Base-by-base conservation (phyloP, 2,113 vertebrate species). In the Heterochromis multidens region DNA sequence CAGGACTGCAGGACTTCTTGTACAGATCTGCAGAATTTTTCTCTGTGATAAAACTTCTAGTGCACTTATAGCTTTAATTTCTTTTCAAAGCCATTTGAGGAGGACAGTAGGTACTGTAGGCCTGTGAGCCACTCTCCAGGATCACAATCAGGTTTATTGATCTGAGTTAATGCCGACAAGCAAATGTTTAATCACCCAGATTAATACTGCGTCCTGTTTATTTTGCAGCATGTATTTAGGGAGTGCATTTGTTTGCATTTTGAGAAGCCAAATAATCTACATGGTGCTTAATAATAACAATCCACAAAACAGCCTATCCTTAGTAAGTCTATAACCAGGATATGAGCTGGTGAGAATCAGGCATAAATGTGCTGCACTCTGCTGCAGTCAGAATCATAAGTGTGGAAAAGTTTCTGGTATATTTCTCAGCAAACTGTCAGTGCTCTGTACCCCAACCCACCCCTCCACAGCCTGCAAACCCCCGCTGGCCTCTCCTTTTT, bases 401-500 rank as follows among this genome's bases (percentile, higher is more conserved):
- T 91, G 57, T 79, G 72, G 82, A 80, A 72, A 80, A 81, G 57
- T 80, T 82, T 89, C 33, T 87, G 92, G 91, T 78, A 92, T 92
- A 74, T 93, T 94, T 91, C 91, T 92, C 70, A 89, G 93, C 83
- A 93, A 93, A 79, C 85, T 11, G 13, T 85, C 67, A 84, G 43
- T 7, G 6, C 56, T 80, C 27, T 63, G 31, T 43, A 80, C 35
- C 54, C 65, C 65, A 40, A 52, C 56, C 84, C 52, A 0, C 25
- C 80, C 37, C 12, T 3, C 37, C 25, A 46, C 63, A 31, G 63
- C 46, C 25, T 57, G 29, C 2, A 25, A 29, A 17, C 12, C 62
- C 78, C 31, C 12, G 11, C 40, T 54, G 67, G 83, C 72, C 35
- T 80, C 1, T 6, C 56, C 49, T 70, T n/a, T 54, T 13, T 17